Evolutionary conservation across 2,113 vertebrate genomes (phyloP), one percentile per base, ranked within the genome.

Genomic region (Pristiophorus japonicus): DNA sequence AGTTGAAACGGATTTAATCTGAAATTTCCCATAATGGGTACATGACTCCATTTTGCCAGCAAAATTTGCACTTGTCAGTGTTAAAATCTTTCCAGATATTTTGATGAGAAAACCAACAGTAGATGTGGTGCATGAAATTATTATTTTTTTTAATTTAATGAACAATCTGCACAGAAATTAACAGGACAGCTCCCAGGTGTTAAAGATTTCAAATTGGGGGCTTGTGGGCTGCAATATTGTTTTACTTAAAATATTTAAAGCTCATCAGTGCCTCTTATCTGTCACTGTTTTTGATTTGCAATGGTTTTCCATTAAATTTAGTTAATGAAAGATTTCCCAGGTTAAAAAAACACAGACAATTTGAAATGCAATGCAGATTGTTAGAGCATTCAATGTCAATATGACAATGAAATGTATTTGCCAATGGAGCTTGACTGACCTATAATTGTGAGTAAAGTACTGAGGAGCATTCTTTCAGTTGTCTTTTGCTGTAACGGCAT

Each of bases 71-170:
- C 18, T 27, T 4, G 24, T 45, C 45, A 51, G 45, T 94, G 10
- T 30, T 51, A 94, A 30, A 94, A 70, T 27, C 42, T 66, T 94
- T 45, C 62, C n/a, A 34, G 51, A 45, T 94, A 94, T 70, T 73
- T 94, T 94, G 45, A 51, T 94, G 63, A 73, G 93, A 94, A 73
- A 70, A 45, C 65, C 66, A 94, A 70, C 24, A 70, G 27, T 94
- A 45, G 66, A 94, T 94, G 66, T 51, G 42, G 93, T 51, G 65
- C 93, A 70, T 51, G 38, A 94, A 67, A 70, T 94, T 27, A 30
- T 16, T 73, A n/a, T 94, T 2, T 51, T 73, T 51, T 67, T 67
- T 27, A 47, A 94, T 67, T 47, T 30, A 51, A 55, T 55, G 65
- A 70, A 27, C 62, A 91, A 94, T 45, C 63, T 94, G 38, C 42